These are phyloP conservation scores for Pygmarrhopalites habei DNA, from an alignment of 1,140 invertebrate species.

Conservation along the genomic window DNA sequence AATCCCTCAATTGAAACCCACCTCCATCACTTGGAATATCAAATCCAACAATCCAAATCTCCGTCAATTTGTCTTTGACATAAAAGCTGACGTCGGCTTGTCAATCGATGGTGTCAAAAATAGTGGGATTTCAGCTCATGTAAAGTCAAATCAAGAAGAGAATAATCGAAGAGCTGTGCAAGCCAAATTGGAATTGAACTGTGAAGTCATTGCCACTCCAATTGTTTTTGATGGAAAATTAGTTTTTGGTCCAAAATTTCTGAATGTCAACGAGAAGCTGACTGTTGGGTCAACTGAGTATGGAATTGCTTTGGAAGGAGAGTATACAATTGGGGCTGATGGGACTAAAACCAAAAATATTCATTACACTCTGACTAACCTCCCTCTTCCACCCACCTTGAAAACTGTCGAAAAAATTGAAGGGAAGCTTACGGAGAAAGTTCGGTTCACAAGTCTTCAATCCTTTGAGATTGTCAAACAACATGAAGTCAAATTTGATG, in stretches of 20 bases:
- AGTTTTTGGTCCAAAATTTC: background rate
- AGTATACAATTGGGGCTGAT: background rate
- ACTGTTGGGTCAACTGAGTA: background rate
- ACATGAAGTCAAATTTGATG: background rate
- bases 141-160: slow-evolving; percentile 4
- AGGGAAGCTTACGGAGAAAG: background rate
- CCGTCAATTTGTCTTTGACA: slow-evolving; percentile 18
- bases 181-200: background rate
- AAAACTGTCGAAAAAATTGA: background rate
- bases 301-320: background rate
- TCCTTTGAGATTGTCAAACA: background rate
- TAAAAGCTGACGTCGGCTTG: slow-evolving; percentile 18
- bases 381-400: background rate
- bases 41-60: slow-evolving; percentile 2
- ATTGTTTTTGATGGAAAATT: background rate
- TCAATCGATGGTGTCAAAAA: slow-evolving; percentile 15
- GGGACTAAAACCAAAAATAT: background rate
- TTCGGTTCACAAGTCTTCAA: background rate
- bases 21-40: background rate
- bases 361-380: background rate
- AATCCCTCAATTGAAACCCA: background rate
- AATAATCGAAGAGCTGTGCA: background rate
- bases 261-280: background rate
- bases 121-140: background rate
- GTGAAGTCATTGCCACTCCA: too few relatives aligned